Conservation (phyloP, 64 coral and sea anemone genomes). For the Pocillopora verrucosa region DNA sequence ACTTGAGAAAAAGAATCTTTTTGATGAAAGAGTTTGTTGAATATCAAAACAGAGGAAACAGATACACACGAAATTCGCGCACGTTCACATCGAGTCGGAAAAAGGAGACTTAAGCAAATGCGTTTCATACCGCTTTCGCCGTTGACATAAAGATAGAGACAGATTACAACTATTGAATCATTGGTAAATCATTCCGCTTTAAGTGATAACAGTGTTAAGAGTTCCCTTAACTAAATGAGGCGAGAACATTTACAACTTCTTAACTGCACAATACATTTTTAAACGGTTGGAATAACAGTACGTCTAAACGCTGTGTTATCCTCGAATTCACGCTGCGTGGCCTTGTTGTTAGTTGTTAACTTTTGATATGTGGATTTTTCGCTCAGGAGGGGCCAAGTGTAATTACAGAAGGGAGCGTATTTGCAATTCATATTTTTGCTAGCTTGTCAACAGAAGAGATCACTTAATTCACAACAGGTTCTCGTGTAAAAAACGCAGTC, state of each 20-base stretch:
- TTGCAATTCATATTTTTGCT: slow-evolving; percentile 43
- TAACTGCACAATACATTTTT: slow-evolving; percentile 1
- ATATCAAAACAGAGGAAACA: slow-evolving; percentile 15
- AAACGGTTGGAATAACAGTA: background rate
- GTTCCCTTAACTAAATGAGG: slow-evolving; percentile 7
- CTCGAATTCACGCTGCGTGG: slow-evolving; percentile 3
- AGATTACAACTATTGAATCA: background rate
- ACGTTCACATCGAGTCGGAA: background rate
- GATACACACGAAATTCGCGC: background rate
- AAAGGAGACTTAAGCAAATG: background rate
- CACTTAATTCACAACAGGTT: slow-evolving; percentile 27
- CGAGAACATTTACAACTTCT: slow-evolving; percentile 12
- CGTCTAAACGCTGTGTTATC: background rate
- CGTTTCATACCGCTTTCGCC: background rate
- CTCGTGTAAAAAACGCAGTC: background rate
- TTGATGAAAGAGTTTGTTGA: slow-evolving; percentile 35
- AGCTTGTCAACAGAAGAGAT: slow-evolving; percentile 23
- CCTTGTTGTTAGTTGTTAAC: slow-evolving; percentile 14
- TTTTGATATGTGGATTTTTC: slow-evolving; percentile 2
- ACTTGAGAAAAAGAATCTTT: slow-evolving; percentile 17
- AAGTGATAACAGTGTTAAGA: background rate
- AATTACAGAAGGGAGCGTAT: slow-evolving; percentile 20
- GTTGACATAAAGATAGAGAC: background rate
- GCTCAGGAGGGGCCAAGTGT: slow-evolving; percentile 9
- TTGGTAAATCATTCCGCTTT: background rate